Base-by-base conservation (phyloP, 1,140 invertebrate genomes). In the Ptiloglossa arizonensis region DNA sequence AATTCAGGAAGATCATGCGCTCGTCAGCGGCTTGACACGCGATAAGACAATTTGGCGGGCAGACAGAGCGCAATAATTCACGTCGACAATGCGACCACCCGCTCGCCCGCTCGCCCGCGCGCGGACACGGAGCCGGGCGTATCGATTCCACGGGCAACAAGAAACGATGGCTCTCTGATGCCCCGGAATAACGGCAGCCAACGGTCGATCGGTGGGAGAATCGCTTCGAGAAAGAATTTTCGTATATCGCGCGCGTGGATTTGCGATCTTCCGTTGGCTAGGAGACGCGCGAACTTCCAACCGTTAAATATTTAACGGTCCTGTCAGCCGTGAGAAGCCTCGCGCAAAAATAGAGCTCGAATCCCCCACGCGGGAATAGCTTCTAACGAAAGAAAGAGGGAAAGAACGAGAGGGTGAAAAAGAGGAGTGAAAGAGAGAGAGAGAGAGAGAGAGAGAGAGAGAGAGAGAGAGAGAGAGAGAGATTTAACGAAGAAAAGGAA, bases 251-350 rank as follows among this genome's bases (percentile, higher is more conserved):
- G 54, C 48, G 77, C 68, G 54, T 41, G 67, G 75, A 71, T 76
- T 80, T 77, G 71, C 54, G 56, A 75, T n/a, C 76, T 68, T 76
- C 57, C 54, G 46, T 56, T 57, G 50, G 64, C 15, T 17, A 3
- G 5, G 22, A 75, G 48, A 46, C 77, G 9, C 64, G 60, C 60
- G 60, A 35, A 57, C 62, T 69, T 57, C 69, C 62, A 38, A 50
- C 48, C 79, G 78, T 88, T 87, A 87, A 89, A 88, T 88, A 89
- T 88, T 87, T 85, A 88, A 81, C 60, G 72, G 9, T 72, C 71
- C 60, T 64, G 67, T 63, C 69, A 81, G 81, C 77, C 86, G 82
- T 79, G 86, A 88, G 83, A 82, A 88, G 78, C 4, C 74, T 70
- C 54, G 68, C 64, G 22, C 52, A 38, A 48, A 68, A 72, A 69